Evolutionary conservation across 2,888 invertebrate genomes (phyloP), one percentile per base, ranked within the genome.

Genomic region (Amphimallon solstitiale): DNA sequence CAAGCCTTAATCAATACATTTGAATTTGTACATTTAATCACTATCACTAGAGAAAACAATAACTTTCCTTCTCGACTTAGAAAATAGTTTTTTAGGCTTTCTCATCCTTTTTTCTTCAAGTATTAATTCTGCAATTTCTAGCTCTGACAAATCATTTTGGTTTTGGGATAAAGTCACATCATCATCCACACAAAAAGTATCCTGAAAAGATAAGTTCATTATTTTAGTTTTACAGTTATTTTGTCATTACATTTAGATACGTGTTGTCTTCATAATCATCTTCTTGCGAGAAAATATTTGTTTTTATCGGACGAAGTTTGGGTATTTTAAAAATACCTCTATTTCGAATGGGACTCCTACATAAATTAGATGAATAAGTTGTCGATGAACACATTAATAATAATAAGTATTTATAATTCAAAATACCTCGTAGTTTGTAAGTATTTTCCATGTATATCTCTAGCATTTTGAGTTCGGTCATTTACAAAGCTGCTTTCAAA

Each of bases 361-460:
- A 37, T 29, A 2, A 15, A 46, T 2, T 10, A 46, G n/a, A n/a
- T 35, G n/a, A 19, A 54, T 19, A 35, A 35, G n/a, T 23, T 29
- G 29, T 7, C 2, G 9, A 29, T 14, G 51, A 1, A 29, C 3
- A n/a, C 2, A 14, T 19, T n/a, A 21, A 49, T 1, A 49, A 19
- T 7, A 15, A 17, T 17, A 23, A 23, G 21, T 29, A 49, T 9
- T 7, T 46, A 46, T 15, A 48, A 48, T 29, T 1, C 10, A 21
- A 48, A 48, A 83, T 76, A 87, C 88, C 82, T 88, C 35, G 88
- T 79, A 7, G 89, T 87, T 72, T 88, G 85, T 45, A 93, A 80
- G 80, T 93, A 93, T 65, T 88, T 84, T 0, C 87, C 89, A 15
- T 88, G 87, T 83, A 90, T 89, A 71, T 89, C 86, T 0, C 85